Base-by-base conservation (phyloP, 2,113 vertebrate species). In the Pelecanus crispus region DNA sequence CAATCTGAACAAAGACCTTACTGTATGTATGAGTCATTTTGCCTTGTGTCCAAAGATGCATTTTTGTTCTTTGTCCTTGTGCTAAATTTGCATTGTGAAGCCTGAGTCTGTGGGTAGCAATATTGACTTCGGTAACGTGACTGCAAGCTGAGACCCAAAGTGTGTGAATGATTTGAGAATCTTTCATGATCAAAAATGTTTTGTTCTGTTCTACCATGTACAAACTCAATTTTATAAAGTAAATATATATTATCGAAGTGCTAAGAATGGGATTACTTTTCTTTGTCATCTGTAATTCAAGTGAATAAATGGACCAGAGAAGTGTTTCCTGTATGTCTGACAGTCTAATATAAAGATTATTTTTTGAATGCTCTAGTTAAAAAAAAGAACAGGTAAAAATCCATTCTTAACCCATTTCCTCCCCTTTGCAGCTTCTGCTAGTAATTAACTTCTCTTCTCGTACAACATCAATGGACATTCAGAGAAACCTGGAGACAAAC, bases 381-480 rank as follows among this genome's bases (percentile, higher is more conserved):
- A 67, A 77, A 59, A n/a, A 36, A 50, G 5, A 87, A 9, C 18
- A 58, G 17, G 6, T 71, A 62, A 73, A 86, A 86, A 83, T 88
- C 25, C 10, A 25, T 92, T 78, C 19, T 77, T 50, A n/a, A n/a
- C 21, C 29, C 4, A 52, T 42, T 24, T 55, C 25, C 24, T 81
- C 68, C 73, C 28, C 42, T 73, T 78, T 91, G 42, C 97, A 99
- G 99, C 98, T 98, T 38, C 96, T 99, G 84, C 95, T 99, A 58
- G 98, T 96, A 6, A 99, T 99, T 95, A 99, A 97, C 93, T 99
- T 99, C 96, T 99, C 99, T 59, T 99, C 99, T 34, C 98, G 99
- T 84, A 99, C 99, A 56, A 99, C 99, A 5, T 99, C 99, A 78
- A 96, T 99, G 98, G 99, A 99, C 62, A 98, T 99, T 91, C 99